Conservation (phyloP, 2,888 invertebrate species). For the Phortica okadai region DNA sequence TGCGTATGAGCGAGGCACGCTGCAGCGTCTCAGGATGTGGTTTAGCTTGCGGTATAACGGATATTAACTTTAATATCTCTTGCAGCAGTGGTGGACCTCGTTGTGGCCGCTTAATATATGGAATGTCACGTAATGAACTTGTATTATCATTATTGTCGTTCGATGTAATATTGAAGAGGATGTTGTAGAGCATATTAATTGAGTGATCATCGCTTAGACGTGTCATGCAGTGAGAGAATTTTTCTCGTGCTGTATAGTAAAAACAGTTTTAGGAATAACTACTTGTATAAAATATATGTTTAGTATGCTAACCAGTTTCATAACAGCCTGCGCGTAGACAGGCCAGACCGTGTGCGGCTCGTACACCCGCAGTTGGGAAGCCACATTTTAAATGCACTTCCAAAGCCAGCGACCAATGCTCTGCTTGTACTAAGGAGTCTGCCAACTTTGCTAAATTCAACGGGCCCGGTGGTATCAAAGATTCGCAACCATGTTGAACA, state of each 20-base stretch:
- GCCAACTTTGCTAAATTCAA: slow-evolving; percentile 83
- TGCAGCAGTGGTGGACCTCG: slow-evolving; percentile 83
- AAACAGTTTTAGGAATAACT: no score
- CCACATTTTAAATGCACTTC: slow-evolving; percentile 93
- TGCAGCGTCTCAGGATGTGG: slow-evolving; percentile 72
- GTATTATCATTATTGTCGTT: slow-evolving; percentile 35
- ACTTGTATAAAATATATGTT: not conserved
- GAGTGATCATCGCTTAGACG: slow-evolving; percentile 66
- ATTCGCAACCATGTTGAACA: slow-evolving; percentile 78
- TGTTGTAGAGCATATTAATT: slow-evolving; percentile 62
- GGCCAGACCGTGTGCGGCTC: slow-evolving; percentile 92
- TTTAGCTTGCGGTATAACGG: slow-evolving; percentile 75
- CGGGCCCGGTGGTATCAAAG: slow-evolving; percentile 72
- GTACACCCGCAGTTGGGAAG: slow-evolving; percentile 85
- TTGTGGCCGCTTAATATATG: slow-evolving; percentile 76
- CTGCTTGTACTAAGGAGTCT: slow-evolving; percentile 86
- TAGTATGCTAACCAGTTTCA: slow-evolving; percentile 79
- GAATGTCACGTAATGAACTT: slow-evolving; percentile 47
- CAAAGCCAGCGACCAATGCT: slow-evolving; percentile 89
- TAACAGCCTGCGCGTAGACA: slow-evolving; percentile 88
- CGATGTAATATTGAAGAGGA: slow-evolving; percentile 46
- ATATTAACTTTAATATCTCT: slow-evolving; percentile 84
- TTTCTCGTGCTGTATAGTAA: slow-evolving; percentile 69
- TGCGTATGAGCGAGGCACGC: slow-evolving; percentile 72
- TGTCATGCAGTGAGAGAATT: slow-evolving; percentile 73